These are phyloP conservation scores for Mimumesa dahlbomi DNA, from an alignment of 2,888 invertebrate genomes.

Conservation along the genomic window DNA sequence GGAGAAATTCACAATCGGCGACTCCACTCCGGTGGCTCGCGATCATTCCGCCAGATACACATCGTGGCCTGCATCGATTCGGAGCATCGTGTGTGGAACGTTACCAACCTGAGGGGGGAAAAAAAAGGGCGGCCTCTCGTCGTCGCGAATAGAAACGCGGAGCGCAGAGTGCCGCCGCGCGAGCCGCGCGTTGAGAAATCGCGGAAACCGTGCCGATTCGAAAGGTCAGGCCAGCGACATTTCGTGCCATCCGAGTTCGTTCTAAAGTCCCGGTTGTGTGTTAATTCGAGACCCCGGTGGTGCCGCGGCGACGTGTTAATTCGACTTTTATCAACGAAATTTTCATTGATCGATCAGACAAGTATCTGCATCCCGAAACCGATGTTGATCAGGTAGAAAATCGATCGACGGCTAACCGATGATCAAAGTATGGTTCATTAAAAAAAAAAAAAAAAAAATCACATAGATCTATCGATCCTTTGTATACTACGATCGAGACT, in stretches of 20 bases:
- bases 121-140: slow-evolving; percentile 35
- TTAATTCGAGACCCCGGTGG: slow-evolving; percentile 13
- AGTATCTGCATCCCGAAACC: no score
- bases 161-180: slow-evolving; percentile 7
- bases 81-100: slow-evolving; percentile 14
- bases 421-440: no score
- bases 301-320: slow-evolving; percentile 39
- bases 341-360: no score
- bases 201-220: slow-evolving; percentile 63
- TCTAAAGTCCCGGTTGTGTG: slow-evolving; percentile 6
- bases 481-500: background rate
- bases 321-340: slow-evolving; percentile 26
- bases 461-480: no score
- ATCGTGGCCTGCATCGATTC: slow-evolving; percentile 31
- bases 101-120: slow-evolving; percentile 1
- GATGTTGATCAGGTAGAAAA: no score
- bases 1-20: slow-evolving; percentile 50
- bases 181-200: slow-evolving; percentile 59
- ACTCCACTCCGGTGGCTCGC: no score
- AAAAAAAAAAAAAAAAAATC: no score
- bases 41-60: slow-evolving; percentile 44
- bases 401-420: slow-evolving; percentile 15
- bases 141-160: slow-evolving; percentile 35
- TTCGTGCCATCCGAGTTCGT: slow-evolving; percentile 47
- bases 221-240: slow-evolving; percentile 64